Evolutionary conservation across 1,140 invertebrate genomes (phyloP).

Genomic region (Mizuhopecten yessoensis): DNA sequence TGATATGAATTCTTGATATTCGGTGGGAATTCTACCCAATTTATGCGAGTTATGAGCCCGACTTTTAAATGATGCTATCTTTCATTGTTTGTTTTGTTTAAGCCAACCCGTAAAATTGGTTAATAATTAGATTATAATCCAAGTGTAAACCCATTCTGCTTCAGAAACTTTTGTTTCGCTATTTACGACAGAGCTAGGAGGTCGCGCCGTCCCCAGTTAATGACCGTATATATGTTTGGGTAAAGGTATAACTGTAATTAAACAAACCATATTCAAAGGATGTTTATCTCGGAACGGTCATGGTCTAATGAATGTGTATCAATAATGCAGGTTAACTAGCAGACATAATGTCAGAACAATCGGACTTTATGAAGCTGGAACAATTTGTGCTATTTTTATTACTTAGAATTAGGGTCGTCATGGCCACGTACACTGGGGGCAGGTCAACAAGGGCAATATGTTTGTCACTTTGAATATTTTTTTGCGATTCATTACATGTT

Average conservation of each 20-base stretch:
- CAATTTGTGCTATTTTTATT: neutral
- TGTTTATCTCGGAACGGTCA: slow-evolving; percentile 3
- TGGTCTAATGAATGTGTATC: neutral
- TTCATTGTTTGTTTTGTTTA: too few relatives aligned
- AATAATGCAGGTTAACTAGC: neutral
- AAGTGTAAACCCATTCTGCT: slow-evolving; percentile 6
- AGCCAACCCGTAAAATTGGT: neutral
- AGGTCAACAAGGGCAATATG: neutral
- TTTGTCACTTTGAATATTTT: neutral
- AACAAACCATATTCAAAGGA: neutral
- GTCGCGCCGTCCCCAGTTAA: neutral
- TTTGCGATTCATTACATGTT: neutral
- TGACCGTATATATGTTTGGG: neutral
- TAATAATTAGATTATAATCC: neutral
- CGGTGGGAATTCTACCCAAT: too few relatives aligned
- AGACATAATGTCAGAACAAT: neutral
- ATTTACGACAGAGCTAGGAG: neutral
- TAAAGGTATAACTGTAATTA: neutral
- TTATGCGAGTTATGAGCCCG: neutral
- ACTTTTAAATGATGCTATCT: neutral
- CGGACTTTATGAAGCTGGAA: neutral
- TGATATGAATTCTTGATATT: too few relatives aligned
- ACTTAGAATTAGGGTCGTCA: neutral
- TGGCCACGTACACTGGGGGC: neutral
- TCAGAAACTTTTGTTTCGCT: slow-evolving; percentile 15